phyloP scores from a whole-genome alignment of 2,888 invertebrate genomes.

The Caenorhabditis virilis region DNA sequence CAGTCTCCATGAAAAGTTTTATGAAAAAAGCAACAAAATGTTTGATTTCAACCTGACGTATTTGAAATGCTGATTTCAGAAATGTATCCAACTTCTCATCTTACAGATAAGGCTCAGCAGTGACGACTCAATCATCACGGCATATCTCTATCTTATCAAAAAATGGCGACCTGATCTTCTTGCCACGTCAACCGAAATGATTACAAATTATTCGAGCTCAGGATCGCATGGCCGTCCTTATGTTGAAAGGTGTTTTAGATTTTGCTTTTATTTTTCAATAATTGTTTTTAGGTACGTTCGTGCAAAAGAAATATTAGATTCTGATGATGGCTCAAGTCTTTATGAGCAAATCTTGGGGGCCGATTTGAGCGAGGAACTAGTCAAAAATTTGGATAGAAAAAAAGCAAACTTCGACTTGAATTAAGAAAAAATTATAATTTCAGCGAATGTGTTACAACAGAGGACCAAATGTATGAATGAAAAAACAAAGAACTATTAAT shows the following conservation, averaged over 20 bases:
- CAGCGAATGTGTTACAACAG: constrained; percentile 44
- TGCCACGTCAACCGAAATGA: constrained; percentile 22
- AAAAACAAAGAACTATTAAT: neutral
- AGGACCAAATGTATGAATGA: constrained; percentile 38
- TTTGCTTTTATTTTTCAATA: constrained; percentile 1
- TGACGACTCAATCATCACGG: constrained; percentile 17
- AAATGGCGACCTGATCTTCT: constrained; percentile 47
- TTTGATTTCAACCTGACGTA: no score
- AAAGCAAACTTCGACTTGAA: constrained; percentile 35
- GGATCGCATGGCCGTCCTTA: constrained; percentile 55
- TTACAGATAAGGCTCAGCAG: neutral
- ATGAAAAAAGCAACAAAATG: no score
- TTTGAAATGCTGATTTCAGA: no score
- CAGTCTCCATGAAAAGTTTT: no score
- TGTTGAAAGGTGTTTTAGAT: constrained; percentile 45
- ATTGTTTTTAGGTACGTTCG: constrained; percentile 34
- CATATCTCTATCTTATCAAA: constrained; percentile 51
- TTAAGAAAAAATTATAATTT: constrained; percentile 6
- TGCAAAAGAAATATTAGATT: constrained; percentile 42
- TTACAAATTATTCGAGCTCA: constrained; percentile 44
- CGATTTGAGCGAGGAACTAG: constrained; percentile 1
- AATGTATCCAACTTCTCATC: no score
- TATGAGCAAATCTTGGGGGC: constrained; percentile 41
- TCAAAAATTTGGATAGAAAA: constrained; percentile 13
- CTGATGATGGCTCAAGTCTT: constrained; percentile 24